These are phyloP conservation scores for Melanotaenia duboulayi DNA, from an alignment of 2,113 vertebrate genomes.

Conservation along the genomic window DNA sequence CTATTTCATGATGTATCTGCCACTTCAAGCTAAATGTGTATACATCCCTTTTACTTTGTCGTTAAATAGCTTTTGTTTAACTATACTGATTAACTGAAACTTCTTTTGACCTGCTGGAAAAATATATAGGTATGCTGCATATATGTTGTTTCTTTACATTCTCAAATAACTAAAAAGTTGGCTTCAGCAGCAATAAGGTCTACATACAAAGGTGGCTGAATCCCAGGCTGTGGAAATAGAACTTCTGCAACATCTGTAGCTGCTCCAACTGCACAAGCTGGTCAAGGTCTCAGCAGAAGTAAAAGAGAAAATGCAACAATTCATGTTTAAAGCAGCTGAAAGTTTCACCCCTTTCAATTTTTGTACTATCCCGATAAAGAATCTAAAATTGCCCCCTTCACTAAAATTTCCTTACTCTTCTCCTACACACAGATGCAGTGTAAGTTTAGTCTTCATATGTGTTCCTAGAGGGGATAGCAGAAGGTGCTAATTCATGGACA, in stretches of 20 bases:
- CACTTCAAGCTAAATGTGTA: too few species aligned
- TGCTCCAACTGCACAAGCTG: slow-evolving; percentile 29
- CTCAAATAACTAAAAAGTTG: background rate
- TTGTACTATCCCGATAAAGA: background rate
- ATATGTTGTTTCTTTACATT: background rate
- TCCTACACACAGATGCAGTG: background rate
- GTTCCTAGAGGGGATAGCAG: background rate
- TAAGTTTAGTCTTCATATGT: background rate
- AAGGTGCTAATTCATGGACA: background rate
- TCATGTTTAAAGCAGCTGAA: background rate
- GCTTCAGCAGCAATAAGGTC: background rate
- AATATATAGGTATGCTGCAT: too few species aligned
- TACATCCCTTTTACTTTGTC: too few species aligned
- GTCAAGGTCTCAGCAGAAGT: slow-evolving; percentile 14
- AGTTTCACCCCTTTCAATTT: background rate
- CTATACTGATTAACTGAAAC: too few species aligned
- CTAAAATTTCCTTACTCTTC: background rate
- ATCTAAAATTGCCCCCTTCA: background rate
- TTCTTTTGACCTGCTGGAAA: too few species aligned
- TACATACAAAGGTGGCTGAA: background rate
- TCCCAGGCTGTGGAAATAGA: too few species aligned
- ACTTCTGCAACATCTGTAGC: background rate
- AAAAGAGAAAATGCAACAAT: slow-evolving; percentile 1
- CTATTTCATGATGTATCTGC: background rate
- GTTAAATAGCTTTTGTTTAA: too few species aligned